Conservation (phyloP, 2,888 invertebrate genomes). For the Lutraria lutraria region DNA sequence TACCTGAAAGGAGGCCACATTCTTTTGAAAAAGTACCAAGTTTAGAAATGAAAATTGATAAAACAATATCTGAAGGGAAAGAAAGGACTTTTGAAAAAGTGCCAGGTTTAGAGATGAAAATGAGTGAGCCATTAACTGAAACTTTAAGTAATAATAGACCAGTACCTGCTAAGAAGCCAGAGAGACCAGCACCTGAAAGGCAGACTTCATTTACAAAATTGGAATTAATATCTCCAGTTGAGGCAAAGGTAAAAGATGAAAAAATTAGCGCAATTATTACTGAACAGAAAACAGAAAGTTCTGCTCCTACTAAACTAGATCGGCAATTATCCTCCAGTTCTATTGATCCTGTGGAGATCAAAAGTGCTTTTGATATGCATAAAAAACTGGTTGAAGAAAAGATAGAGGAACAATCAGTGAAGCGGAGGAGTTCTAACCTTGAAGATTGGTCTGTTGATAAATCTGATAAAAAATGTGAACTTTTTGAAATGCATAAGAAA, state of each 20-base stretch:
- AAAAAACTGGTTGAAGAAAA: conserved; percentile 36
- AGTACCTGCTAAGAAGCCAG: background rate
- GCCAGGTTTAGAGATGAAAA: background rate
- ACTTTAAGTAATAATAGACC: background rate
- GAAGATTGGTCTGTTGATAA: conserved; percentile 29
- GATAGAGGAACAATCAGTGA: conserved; percentile 26
- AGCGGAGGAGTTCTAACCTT: background rate
- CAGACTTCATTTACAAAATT: conserved; percentile 44
- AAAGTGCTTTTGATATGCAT: conserved; percentile 33
- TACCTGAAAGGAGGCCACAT: background rate
- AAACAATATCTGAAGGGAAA: background rate
- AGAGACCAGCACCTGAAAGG: conserved; percentile 24
- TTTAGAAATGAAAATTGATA: background rate
- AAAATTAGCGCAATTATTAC: conserved; percentile 5
- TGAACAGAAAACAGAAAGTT: background rate
- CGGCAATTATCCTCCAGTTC: background rate
- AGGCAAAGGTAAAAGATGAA: conserved; percentile 30
- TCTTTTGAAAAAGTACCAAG: conserved; percentile 33
- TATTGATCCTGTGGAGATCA: conserved; percentile 14
- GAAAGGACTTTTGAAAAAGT: background rate
- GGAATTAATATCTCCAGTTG: conserved; percentile 28
- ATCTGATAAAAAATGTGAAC: conserved; percentile 37
- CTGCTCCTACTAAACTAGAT: background rate
- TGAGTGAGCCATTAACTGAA: background rate
- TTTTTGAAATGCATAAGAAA: conserved; percentile 43